Evolutionary conservation across 1,140 invertebrate species (phyloP), one percentile per base, ranked within the genome.

Genomic region (Achroia grisella): DNA sequence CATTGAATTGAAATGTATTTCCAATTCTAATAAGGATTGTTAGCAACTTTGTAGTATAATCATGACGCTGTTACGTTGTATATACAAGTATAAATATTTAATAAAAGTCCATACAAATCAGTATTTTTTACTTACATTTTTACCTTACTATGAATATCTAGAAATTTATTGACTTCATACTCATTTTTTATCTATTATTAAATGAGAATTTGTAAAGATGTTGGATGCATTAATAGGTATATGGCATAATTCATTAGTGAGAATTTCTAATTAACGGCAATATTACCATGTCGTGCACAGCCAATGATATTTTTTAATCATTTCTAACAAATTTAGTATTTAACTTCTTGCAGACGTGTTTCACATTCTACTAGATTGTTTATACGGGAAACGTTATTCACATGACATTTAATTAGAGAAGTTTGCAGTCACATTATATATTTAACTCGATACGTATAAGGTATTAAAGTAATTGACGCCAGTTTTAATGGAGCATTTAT

Each of bases 381-480:
- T 61, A 59, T 64, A 65, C 62, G 61, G 62, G 44, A 62, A 65
- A 57, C 47, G 55, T 39, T 65, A 62, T 69, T 53, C 65, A 69
- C 56, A 64, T 62, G 65, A 65, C 59, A 62, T 69, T 69, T 65
- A 69, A 69, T 69, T 65, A 62, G 58, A 56, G 53, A 60, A 62
- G 48, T 43, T 53, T 52, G 55, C 39, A 52, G 52, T 54, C 53
- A 60, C 51, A 50, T 60, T 60, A 57, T 65, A 60, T 65, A 58
- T 50, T 58, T 53, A 61, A 50, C 53, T 59, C 10, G 39, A 42
- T 55, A 62, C 66, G 61, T 74, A 71, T 62, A 74, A 67, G 66
- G 71, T 64, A 69, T 67, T 63, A 65, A 70, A 67, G 62, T 75
- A 76, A 79, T 76, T 79, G 66, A 74, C 69, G 65, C 66, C 48